Base-by-base conservation (phyloP, 2,888 invertebrate species). In the Syrista parreyssii region DNA sequence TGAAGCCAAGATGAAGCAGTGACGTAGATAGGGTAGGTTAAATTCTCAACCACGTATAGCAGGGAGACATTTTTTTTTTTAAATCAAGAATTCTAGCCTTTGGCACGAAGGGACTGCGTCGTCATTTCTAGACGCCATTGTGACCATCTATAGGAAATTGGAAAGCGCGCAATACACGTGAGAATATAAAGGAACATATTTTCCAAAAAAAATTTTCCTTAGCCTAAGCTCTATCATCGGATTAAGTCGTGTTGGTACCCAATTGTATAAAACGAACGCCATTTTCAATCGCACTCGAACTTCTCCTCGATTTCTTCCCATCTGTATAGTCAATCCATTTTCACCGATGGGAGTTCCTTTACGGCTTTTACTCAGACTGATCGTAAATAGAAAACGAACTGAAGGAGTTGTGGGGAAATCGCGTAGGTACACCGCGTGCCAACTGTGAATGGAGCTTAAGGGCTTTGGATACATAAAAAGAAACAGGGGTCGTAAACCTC, bases 251-350 rank as follows among this genome's bases (percentile, higher is more conserved):
- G 55, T 23, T 23, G 23, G 9, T 23, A 55, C 0, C 9, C 23
- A 23, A 55, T 55, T 55, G 23, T 55, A 9, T 2, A 23, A 55
- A 55, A 55, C 6, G 55, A 55, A 9, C 82, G 86, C 87, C 87
- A 86, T 88, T 88, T 87, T 79, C 84, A 78, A 79, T 79, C 77
- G 77, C 82, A 84, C 83, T 82, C 87, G 87, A 85, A 85, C 86
- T 76, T 75, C 76, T 69, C 74, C 69, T 79, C 77, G 36, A 74
- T n/a, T 31, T 35, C 30, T 11, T 23, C 6, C 55, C 23, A 23
- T 23, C 55, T 9, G 55, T 55, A 55, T 23, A 55, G 55, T 23
- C 55, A 55, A 55, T 55, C 55, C 55, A 55, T 55, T 55, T 55
- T 55, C 55, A 55, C 55, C 55, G 55, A 55, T 9, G 55, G 23